phyloP scores from a whole-genome alignment of 2,797 vertebrate species.

The Jordanella pulchra region DNA sequence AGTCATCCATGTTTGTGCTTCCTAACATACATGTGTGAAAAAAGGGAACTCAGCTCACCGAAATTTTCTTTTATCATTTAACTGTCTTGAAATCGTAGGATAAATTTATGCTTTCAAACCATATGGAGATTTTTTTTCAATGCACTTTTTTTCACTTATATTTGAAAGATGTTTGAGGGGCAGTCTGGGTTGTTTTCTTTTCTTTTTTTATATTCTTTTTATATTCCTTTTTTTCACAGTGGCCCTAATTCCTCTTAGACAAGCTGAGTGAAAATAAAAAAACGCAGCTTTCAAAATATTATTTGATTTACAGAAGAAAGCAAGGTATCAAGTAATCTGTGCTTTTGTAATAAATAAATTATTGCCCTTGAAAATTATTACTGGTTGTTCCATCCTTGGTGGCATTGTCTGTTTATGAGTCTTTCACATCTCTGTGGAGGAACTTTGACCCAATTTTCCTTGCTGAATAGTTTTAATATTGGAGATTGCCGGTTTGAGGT shows the following conservation, averaged over 20 bases:
- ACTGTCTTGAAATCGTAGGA: not conserved
- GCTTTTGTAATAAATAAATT: not conserved
- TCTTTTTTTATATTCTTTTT: too few species aligned
- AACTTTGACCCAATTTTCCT: not conserved
- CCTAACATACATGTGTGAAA: not conserved
- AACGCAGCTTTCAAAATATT: not conserved
- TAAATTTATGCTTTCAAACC: not conserved
- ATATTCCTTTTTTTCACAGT: not conserved
- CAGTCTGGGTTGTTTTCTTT: too few species aligned
- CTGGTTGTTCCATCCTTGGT: not conserved
- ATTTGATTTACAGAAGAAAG: not conserved
- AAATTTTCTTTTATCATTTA: not conserved
- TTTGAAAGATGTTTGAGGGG: too few species aligned
- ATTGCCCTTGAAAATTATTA: not conserved
- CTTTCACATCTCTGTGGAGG: not conserved
- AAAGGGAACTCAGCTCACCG: slow-evolving; percentile 10
- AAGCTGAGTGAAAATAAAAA: not conserved
- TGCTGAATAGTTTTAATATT: not conserved
- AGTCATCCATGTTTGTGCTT: too few species aligned
- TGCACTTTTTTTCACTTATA: too few species aligned
- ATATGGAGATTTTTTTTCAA: not conserved
- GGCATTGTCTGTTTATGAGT: not conserved
- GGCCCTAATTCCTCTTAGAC: too few species aligned
- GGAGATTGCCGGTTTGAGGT: not conserved
- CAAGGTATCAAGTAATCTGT: not conserved